Conservation (phyloP, 2,888 invertebrate genomes). For the Pilophorus perplexus region DNA sequence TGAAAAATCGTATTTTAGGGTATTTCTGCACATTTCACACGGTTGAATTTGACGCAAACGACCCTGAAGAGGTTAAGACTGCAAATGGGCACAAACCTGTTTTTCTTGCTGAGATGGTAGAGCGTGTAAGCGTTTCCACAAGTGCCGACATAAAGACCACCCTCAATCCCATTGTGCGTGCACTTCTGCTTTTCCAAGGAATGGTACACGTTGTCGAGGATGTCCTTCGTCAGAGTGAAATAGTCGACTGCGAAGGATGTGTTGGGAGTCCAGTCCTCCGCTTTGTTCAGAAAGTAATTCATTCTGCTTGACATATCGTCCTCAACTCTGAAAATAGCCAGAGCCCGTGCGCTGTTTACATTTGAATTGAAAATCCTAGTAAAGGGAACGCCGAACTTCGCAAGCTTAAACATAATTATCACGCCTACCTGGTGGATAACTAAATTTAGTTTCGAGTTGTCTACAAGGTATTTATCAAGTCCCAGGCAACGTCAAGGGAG, state of each 20-base stretch:
- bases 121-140: conserved; percentile 75
- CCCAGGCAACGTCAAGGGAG: too few species aligned
- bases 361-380: too few species aligned
- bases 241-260: conserved; percentile 16
- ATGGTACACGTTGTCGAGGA: conserved; percentile 42
- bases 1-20: too few species aligned
- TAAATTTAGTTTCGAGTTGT: too few species aligned
- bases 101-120: conserved; percentile 63
- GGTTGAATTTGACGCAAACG: too few species aligned
- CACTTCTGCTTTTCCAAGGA: conserved; percentile 52
- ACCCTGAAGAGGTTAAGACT: too few species aligned
- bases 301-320: conserved; percentile 19
- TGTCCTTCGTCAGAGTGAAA: conserved; percentile 40
- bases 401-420: too few species aligned
- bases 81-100: conserved; percentile 50
- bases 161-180: conserved; percentile 53
- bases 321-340: conserved; percentile 15
- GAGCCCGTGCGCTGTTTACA: too few species aligned
- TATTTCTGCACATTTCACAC: too few species aligned
- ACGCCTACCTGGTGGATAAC: too few species aligned
- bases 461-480: too few species aligned
- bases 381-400: too few species aligned
- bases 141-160: conserved; percentile 68
- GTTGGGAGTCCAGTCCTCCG: conserved; percentile 34
- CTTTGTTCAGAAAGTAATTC: conserved; percentile 41